Evolutionary conservation across 23 tunicate genomes (phyloP).

Genomic region (Trididemnum clinides): DNA sequence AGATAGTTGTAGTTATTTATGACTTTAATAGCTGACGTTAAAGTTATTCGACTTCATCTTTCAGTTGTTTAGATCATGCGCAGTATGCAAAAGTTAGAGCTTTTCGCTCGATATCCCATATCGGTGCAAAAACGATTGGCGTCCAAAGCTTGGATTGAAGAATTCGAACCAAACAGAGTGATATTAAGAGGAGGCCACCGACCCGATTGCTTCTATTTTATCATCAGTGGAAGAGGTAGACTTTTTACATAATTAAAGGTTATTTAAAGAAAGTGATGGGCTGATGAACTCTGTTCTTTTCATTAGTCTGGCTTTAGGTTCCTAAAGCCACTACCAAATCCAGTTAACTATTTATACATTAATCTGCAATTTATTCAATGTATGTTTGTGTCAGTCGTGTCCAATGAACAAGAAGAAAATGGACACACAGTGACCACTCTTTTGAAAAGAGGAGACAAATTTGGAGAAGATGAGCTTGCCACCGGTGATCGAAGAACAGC

Average conservation of each 20-base stretch:
- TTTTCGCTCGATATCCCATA: conserved; percentile 90
- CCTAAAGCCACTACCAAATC: no score
- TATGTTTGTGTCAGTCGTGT: conserved; percentile 60
- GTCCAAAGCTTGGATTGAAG: conserved; percentile 76
- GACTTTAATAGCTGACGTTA: no score
- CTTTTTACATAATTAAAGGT: neutral
- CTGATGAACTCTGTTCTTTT: no score
- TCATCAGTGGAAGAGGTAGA: conserved; percentile 84
- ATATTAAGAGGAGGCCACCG: conserved; percentile 65
- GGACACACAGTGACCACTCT: conserved; percentile 85
- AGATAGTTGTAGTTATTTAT: no score
- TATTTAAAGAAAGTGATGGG: no score
- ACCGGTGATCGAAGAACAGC: conserved; percentile 43
- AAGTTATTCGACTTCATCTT: no score
- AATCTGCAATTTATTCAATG: neutral
- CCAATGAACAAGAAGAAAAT: conserved; percentile 81
- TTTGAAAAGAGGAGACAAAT: conserved; percentile 90
- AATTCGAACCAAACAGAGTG: conserved; percentile 78
- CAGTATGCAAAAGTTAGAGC: conserved; percentile 84
- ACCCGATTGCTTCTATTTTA: conserved; percentile 78
- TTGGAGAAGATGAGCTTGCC: conserved; percentile 93
- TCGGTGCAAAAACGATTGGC: conserved; percentile 65
- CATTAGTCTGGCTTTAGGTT: no score
- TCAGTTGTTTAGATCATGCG: conserved; percentile 73
- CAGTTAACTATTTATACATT: no score